Evolutionary conservation across 2,113 vertebrate species (phyloP).

Genomic region (Albula goreensis): DNA sequence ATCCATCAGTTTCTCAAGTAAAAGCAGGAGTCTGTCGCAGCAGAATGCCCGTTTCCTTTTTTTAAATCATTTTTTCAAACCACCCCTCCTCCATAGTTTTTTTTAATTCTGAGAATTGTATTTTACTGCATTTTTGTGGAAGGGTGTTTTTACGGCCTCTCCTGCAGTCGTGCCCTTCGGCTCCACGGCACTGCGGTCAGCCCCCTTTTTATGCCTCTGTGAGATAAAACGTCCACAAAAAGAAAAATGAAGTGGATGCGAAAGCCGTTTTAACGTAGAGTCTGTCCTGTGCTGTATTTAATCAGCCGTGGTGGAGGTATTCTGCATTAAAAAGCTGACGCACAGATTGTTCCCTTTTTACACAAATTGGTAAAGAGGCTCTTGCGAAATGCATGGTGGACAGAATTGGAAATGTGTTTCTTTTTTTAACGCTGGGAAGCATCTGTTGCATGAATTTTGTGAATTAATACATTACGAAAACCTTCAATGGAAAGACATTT

Average conservation of each 20-base stretch:
- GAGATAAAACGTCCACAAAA: conserved; percentile 49
- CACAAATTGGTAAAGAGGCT: conserved; percentile 50
- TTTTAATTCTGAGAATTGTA: not conserved
- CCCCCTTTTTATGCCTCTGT: conserved; percentile 60
- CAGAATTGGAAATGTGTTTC: conserved; percentile 50
- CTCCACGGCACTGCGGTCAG: conserved; percentile 29
- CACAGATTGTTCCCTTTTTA: conserved; percentile 51
- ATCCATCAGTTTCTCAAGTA: too few species aligned
- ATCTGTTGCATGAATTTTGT: conserved; percentile 49
- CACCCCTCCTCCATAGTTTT: not conserved
- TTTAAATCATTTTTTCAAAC: too few species aligned
- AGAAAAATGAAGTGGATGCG: conserved; percentile 49
- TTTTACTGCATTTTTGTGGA: not conserved
- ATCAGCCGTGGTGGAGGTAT: conserved; percentile 59
- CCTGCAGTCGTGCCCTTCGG: too few species aligned
- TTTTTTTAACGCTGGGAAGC: conserved; percentile 39
- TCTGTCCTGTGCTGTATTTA: conserved; percentile 55
- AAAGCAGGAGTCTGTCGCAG: too few species aligned
- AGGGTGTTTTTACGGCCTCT: not conserved
- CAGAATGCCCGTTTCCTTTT: too few species aligned
- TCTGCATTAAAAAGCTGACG: conserved; percentile 57
- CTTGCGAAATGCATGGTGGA: conserved; percentile 47
- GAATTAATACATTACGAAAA: conserved; percentile 12
- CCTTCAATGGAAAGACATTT: conserved; percentile 31
- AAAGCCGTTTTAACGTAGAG: conserved; percentile 49